Evolutionary conservation across 2,113 vertebrate genomes (phyloP).

Genomic region (Takifugu flavidus): DNA sequence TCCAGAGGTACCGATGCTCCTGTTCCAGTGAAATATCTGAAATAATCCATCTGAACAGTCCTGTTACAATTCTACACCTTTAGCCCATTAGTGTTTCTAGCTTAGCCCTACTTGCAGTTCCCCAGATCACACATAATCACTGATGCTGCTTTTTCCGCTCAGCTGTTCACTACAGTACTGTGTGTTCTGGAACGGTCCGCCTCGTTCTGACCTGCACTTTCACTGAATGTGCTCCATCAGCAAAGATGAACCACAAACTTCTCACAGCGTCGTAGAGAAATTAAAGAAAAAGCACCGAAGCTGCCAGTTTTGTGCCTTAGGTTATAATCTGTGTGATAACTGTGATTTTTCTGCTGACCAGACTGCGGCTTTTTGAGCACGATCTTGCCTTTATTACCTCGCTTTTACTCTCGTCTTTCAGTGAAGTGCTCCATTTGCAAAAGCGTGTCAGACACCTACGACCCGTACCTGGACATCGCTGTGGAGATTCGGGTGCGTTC

Average conservation of each 20-base stretch:
- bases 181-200: no score
- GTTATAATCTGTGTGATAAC: no score
- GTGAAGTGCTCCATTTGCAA: constrained; percentile 92
- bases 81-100: no score
- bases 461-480: constrained; percentile 90
- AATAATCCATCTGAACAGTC: no score
- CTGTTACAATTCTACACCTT: not conserved
- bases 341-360: not conserved
- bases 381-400: not conserved
- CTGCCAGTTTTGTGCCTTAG: not conserved
- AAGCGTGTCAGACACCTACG: constrained; percentile 92
- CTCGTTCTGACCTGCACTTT: no score
- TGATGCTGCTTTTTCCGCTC: no score
- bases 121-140: no score
- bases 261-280: not conserved
- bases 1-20: constrained; percentile 82
- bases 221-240: no score
- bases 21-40: not conserved
- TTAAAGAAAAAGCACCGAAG: not conserved
- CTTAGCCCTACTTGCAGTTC: no score
- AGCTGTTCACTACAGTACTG: no score
- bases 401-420: constrained; percentile 57
- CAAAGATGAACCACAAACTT: no score
- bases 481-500: constrained; percentile 89
- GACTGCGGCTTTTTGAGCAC: not conserved